Conservation (phyloP, 2,888 invertebrate species). For the Drosophila neoperkinsi region DNA sequence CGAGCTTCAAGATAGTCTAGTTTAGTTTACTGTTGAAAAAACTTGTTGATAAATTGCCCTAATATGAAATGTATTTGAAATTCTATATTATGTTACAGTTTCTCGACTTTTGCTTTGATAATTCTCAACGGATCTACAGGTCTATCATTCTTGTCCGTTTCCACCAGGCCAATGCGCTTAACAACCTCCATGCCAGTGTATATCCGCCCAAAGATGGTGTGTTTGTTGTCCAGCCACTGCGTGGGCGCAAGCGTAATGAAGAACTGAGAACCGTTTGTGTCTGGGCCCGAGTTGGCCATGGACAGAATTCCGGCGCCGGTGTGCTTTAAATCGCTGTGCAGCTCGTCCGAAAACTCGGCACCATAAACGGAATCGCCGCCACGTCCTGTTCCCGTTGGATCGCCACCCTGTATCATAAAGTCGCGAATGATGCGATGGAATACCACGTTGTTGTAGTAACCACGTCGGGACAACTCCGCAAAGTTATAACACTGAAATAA, state of each 20-base stretch:
- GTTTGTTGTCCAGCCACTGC: slow-evolving; percentile 99
- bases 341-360: slow-evolving; percentile 97
- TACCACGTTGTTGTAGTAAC: slow-evolving; percentile 98
- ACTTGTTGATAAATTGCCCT: slow-evolving; percentile 9
- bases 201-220: slow-evolving; percentile 97
- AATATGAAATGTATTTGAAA: slow-evolving; percentile 8
- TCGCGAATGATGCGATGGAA: slow-evolving; percentile 98
- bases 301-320: slow-evolving; percentile 96
- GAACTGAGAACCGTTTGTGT: slow-evolving; percentile 99
- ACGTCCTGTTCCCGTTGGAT: slow-evolving; percentile 98
- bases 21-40: slow-evolving; percentile 8
- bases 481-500: slow-evolving; percentile 92
- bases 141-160: slow-evolving; percentile 96
- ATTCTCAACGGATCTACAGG: slow-evolving; percentile 96
- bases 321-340: slow-evolving; percentile 96
- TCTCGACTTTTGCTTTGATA: slow-evolving; percentile 86
- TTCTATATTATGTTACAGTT: slow-evolving; percentile 60
- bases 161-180: slow-evolving; percentile 96
- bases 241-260: slow-evolving; percentile 98
- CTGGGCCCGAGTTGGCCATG: slow-evolving; percentile 99
- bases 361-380: slow-evolving; percentile 99
- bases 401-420: slow-evolving; percentile 98
- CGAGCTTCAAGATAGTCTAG: slow-evolving; percentile 69
- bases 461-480: slow-evolving; percentile 95
- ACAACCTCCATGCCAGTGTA: slow-evolving; percentile 95